Evolutionary conservation across 1,140 invertebrate genomes (phyloP).

Genomic region (Scaptomyza pallida): DNA sequence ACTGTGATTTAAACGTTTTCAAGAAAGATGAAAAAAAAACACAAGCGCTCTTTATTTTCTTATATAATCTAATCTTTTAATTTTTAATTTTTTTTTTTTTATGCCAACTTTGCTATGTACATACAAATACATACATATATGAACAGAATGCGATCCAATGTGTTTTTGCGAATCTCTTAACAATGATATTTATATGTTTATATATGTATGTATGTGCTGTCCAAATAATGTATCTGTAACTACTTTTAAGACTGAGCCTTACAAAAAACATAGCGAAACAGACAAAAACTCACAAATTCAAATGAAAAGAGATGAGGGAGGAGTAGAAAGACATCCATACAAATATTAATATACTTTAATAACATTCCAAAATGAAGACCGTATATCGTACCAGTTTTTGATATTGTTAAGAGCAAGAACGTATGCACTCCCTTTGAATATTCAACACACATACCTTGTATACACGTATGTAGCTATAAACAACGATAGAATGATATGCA

Average conservation of each 20-base stretch:
- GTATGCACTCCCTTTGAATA: not conserved
- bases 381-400: not conserved
- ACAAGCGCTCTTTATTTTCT: constrained; percentile 18
- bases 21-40: no score
- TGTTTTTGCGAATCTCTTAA: constrained; percentile 17
- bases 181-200: constrained; percentile 8
- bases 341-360: no score
- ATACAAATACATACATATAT: constrained; percentile 15
- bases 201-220: constrained; percentile 31
- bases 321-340: not conserved
- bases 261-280: constrained; percentile 22
- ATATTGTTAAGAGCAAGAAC: constrained; percentile 11
- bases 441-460: constrained; percentile 6
- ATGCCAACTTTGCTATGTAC: constrained; percentile 18
- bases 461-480: constrained; percentile 14
- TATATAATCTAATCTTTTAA: constrained; percentile 13
- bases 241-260: constrained; percentile 53
- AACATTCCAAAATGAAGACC: no score
- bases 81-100: constrained; percentile 18
- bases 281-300: not conserved
- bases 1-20: constrained; percentile 78
- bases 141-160: not conserved
- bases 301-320: not conserved
- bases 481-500: no score
- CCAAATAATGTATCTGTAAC: constrained; percentile 34